Evolutionary conservation across 2,797 vertebrate species (phyloP), one percentile per base, ranked within the genome.

Genomic region (Lagorchestes hirsutus): DNA sequence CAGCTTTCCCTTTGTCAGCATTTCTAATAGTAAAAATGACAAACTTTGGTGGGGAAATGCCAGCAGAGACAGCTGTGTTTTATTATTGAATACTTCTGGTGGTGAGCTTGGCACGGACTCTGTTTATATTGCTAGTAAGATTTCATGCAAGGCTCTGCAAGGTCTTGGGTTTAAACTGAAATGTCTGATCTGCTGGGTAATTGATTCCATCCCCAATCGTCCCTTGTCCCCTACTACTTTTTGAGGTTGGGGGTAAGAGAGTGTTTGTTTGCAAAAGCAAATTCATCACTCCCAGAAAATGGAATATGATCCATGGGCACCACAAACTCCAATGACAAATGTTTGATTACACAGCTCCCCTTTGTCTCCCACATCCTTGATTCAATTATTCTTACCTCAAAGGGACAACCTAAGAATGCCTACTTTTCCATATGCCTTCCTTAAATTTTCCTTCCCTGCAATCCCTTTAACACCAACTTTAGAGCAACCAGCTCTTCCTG

Each of bases 81-180:
- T 98, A 98, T 99, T 99, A 98, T 97, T 97, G 98, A 99, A 98
- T 98, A 98, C 98, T 98, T 98, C 98, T 98, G 98, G 98, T 98
- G 98, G 98, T 96, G 98, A 98, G 98, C 97, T 98, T 98, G 98
- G 98, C 98, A 97, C 97, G 96, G 34, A 34, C 95, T 98, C 98
- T 98, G 98, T 98, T 98, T 98, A 98, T 98, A 97, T 95, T 99
- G 98, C 98, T 97, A 94, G 98, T 96, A 97, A 98, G 99, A 97
- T 98, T 98, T 98, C 98, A 98, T 98, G 98, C 98, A 96, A 97
- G 97, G 93, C 98, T 98, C 98, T 95, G 98, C 96, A 90, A 98
- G 98, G 98, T 96, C 98, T 98, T 95, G 97, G 98, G 97, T 98
- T 98, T 97, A 97, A 97, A 97, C 98, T 97, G 96, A 97, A 98